Evolutionary conservation across 2,113 vertebrate genomes (phyloP).

Genomic region (Stercorarius parasiticus): DNA sequence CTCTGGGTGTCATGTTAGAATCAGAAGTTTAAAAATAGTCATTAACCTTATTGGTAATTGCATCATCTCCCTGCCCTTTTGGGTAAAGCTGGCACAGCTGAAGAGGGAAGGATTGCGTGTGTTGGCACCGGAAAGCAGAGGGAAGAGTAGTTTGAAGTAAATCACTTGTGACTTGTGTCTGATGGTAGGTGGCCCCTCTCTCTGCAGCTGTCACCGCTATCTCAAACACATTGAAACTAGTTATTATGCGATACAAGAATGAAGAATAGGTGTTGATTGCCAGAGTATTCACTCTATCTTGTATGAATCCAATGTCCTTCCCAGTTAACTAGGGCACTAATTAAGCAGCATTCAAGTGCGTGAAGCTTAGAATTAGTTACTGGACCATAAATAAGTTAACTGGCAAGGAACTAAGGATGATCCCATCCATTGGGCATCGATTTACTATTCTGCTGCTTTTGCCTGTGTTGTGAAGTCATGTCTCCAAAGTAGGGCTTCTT

Average conservation of each 20-base stretch:
- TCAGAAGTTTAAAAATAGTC: not conserved
- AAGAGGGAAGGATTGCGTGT: not conserved
- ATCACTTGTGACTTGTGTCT: not conserved
- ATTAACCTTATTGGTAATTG: not conserved
- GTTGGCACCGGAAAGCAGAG: not conserved
- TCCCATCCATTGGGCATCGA: not conserved
- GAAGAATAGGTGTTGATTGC: slow-evolving; percentile 3
- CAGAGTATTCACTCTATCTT: not conserved
- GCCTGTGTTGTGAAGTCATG: not conserved
- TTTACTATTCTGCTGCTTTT: not conserved
- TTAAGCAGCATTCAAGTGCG: not conserved
- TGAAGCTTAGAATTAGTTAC: not conserved
- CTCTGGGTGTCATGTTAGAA: not conserved
- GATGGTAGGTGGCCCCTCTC: not conserved
- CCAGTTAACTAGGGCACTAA: not conserved
- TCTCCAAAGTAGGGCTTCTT: not conserved
- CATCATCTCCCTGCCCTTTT: not conserved
- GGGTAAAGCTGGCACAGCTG: not conserved
- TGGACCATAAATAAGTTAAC: not conserved
- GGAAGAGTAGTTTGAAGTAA: not conserved
- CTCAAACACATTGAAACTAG: not conserved
- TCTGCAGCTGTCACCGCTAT: not conserved
- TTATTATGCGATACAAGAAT: not conserved
- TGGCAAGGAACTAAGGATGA: not conserved
- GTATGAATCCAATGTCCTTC: not conserved